Base-by-base conservation (phyloP, 2,888 invertebrate genomes). In the Scaptomyza flava region DNA sequence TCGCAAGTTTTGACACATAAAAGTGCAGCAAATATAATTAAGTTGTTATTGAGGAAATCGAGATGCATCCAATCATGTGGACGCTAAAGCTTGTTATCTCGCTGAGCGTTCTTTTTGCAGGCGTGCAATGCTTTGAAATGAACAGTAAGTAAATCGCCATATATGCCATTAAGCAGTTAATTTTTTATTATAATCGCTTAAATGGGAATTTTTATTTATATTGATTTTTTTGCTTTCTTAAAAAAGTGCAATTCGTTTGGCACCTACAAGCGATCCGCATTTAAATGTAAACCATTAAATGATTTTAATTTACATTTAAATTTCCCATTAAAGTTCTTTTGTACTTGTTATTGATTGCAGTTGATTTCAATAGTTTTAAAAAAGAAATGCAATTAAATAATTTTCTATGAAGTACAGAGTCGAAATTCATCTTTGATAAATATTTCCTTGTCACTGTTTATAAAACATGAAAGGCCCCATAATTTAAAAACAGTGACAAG, bases 81-180 rank as follows among this genome's bases (percentile, higher is more conserved):
- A 62, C 65, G 71, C 59, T 78, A 27, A 68, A 68, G 17, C 17
- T 64, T 14, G 59, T 69, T 27, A 60, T 77, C 27, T 45, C 54
- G 20, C 50, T 79, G 14, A 62, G 69, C 52, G 36, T 68, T 17
- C 47, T 69, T 34, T 46, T 85, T 36, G 38, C 71, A 38, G 38
- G 56, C 38, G 78, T 54, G 2, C 63, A 77, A 34, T 68, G 79
- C 57, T 89, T 79, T 46, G 71, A 89, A 74, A 77, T 90, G 72
- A 90, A 90, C 68, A 89, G 90, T 90, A 84, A 90, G 90, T 90
- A 17, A 17, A 17, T 1, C 1, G 17, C 17, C 1, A 17, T 1
- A 17, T 17, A 61, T n/a, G 31, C 34, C 33, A 30, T 51, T 12
- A 8, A 14, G 27, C 14, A 2, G 33, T 20, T 42, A 12, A 14